These are phyloP conservation scores for Cheiracanthium punctorium DNA, from an alignment of 2,888 invertebrate genomes.

Conservation along the genomic window DNA sequence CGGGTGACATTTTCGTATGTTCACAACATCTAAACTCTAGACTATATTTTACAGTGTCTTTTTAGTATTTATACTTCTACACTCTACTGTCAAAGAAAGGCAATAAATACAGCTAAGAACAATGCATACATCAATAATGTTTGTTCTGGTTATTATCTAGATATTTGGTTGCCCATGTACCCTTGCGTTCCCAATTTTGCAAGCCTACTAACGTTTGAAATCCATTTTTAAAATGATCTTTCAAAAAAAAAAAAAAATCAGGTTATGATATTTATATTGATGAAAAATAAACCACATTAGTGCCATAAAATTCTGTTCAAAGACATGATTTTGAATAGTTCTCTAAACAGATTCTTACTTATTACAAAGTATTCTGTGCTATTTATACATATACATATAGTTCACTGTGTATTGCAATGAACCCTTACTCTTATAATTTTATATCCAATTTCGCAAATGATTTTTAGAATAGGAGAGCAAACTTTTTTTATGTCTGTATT, in stretches of 20 bases:
- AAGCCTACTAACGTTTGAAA: neutral
- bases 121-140: conserved; percentile 52
- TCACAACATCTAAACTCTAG: conserved; percentile 51
- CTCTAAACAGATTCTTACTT: no score
- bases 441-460: no score
- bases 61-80: conserved; percentile 35
- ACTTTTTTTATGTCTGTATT: no score
- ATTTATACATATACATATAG: no score
- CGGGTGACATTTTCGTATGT: conserved; percentile 12
- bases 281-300: no score
- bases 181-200: neutral
- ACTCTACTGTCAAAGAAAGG: conserved; percentile 60
- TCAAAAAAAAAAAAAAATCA: neutral
- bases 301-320: no score
- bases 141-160: conserved; percentile 51
- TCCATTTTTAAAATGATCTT: neutral
- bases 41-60: conserved; percentile 52
- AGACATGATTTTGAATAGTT: no score
- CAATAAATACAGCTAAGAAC: conserved; percentile 66
- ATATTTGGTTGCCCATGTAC: neutral
- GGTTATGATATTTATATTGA: neutral
- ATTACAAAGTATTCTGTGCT: no score
- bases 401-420: no score
- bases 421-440: no score
- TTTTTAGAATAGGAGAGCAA: no score